phyloP scores from a whole-genome alignment of 1,140 invertebrate species.

The Mesaphorura yosii region DNA sequence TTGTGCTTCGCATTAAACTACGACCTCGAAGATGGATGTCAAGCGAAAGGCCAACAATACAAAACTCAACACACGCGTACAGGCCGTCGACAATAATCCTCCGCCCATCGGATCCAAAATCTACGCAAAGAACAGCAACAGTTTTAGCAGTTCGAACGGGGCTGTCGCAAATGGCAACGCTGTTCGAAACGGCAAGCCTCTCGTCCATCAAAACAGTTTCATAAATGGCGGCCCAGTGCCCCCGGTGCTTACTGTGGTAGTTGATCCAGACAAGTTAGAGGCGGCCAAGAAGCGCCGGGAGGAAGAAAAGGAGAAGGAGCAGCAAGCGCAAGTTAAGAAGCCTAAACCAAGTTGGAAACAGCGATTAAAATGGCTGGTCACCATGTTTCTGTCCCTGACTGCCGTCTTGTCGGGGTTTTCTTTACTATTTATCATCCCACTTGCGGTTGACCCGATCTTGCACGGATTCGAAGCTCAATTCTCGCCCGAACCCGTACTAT shows the following conservation, averaged over 20 bases:
- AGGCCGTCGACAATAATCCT: no score
- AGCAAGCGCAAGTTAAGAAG: background rate
- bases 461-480: conserved; percentile 74
- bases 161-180: no score
- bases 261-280: background rate
- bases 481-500: conserved; percentile 60
- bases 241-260: background rate
- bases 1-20: no score
- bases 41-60: no score
- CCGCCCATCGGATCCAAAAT: no score
- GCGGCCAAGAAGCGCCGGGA: background rate
- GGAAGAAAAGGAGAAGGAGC: background rate
- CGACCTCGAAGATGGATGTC: no score
- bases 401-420: conserved; percentile 38
- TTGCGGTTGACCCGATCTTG: conserved; percentile 76
- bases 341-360: background rate
- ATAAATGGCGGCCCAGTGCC: no score
- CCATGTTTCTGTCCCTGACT: background rate
- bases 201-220: no score
- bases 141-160: no score
- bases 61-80: no score
- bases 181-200: no score
- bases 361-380: background rate
- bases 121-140: no score
- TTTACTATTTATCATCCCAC: conserved; percentile 68